These are phyloP conservation scores for Microctenopoma stevenorrisi DNA, from an alignment of 2,797 vertebrate species.

Conservation along the genomic window DNA sequence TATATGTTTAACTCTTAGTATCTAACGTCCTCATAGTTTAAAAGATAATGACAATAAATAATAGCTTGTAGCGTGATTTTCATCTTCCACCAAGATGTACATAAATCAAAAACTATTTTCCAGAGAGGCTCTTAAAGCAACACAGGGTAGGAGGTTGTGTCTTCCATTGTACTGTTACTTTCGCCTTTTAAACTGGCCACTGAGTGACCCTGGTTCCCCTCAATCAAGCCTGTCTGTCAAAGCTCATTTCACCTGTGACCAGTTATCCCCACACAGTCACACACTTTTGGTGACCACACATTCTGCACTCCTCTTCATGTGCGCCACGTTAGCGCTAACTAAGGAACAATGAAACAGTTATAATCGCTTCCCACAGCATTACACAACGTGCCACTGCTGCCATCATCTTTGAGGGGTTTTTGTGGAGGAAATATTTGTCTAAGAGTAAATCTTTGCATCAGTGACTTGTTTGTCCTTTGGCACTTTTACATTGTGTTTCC, in stretches of 20 bases:
- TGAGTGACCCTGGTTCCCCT: slow-evolving; percentile 48
- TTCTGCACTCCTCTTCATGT: slow-evolving; percentile 54
- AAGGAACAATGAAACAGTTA: slow-evolving; percentile 54
- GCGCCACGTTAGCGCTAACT: slow-evolving; percentile 56
- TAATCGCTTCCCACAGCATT: slow-evolving; percentile 65
- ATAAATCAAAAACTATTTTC: neutral
- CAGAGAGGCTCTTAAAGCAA: neutral
- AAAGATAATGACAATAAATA: neutral
- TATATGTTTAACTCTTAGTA: neutral
- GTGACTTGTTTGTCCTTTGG: slow-evolving; percentile 25
- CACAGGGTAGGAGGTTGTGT: slow-evolving; percentile 37
- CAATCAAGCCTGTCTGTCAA: slow-evolving; percentile 50
- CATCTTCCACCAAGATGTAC: neutral
- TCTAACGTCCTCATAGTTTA: neutral
- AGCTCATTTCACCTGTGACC: slow-evolving; percentile 76
- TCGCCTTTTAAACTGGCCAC: slow-evolving; percentile 37
- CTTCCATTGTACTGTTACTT: slow-evolving; percentile 44
- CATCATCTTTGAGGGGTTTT: slow-evolving; percentile 19
- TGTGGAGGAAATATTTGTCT: slow-evolving; percentile 52
- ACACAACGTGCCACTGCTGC: slow-evolving; percentile 48
- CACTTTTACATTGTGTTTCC: slow-evolving; percentile 4
- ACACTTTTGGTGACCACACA: slow-evolving; percentile 53
- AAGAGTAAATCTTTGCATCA: slow-evolving; percentile 36
- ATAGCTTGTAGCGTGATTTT: neutral
- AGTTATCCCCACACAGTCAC: slow-evolving; percentile 56